Evolutionary conservation across 1,140 invertebrate species (phyloP).

Genomic region (Brachionus rotundiformis): DNA sequence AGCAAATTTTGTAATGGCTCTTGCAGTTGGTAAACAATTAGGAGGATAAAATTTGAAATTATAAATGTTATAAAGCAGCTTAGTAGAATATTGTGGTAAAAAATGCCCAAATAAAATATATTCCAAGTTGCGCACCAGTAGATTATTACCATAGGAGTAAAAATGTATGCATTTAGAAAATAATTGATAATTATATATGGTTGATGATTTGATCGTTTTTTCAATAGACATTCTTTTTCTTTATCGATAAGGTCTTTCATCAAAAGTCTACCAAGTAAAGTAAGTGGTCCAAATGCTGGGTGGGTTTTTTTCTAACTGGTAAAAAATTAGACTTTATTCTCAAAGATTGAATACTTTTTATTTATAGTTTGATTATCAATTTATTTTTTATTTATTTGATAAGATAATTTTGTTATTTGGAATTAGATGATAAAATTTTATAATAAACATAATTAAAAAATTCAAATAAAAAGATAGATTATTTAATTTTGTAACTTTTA

Average conservation of each 20-base stretch:
- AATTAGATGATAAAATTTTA: not conserved
- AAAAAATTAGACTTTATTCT: not conserved
- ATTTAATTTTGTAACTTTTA: too few relatives aligned
- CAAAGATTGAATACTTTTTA: not conserved
- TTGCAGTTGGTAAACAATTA: not conserved
- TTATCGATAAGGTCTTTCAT: not conserved
- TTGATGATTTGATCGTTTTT: not conserved
- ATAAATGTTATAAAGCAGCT: conserved; percentile 6
- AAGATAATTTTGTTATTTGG: not conserved
- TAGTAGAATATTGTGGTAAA: not conserved
- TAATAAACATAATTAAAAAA: too few relatives aligned
- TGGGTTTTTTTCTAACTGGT: not conserved
- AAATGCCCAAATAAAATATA: not conserved
- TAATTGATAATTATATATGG: not conserved
- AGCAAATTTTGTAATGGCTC: not conserved
- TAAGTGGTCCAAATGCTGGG: not conserved
- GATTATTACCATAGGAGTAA: conserved; percentile 10
- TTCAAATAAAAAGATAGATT: not conserved
- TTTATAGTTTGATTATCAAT: not conserved
- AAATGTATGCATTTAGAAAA: not conserved
- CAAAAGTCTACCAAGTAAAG: not conserved
- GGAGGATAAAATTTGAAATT: conserved; percentile 5
- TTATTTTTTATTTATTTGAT: not conserved
- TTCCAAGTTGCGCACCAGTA: conserved; percentile 25
- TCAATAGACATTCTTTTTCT: not conserved